Evolutionary conservation across 35 echinoderm and acorn worm species (phyloP), one percentile per base, ranked within the genome.

Genomic region (Hemicentrotus pulcherrimus): DNA sequence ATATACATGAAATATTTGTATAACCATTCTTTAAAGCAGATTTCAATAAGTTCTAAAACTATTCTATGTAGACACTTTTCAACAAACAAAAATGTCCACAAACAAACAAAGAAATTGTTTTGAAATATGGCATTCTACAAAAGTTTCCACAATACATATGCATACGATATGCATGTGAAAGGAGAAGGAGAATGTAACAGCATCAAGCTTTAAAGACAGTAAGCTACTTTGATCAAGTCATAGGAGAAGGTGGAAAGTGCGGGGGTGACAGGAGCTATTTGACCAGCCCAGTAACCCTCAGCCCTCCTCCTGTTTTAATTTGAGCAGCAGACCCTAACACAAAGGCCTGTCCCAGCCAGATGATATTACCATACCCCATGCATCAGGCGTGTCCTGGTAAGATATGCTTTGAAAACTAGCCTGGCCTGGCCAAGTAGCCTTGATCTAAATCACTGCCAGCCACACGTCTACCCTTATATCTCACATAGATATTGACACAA

Each of bases 371-470:
- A 78, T 78, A 78, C 65, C 22, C 19, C 65, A 78, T 78, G 19
- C 65, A 78, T 78, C 65, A 78, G n/a, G 65, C 65, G 19, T 78
- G 65, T 5, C 65, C 65, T 78, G 65, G 65, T 78, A 78, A 78
- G 65, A 78, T 28, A 78, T 78, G 65, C 65, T n/a, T 78, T 78
- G 24, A 78, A 55, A 78, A 78, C 22, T 78, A 78, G 65, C 19
- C 65, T 78, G 65, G 65, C 65, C 65, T 78, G 65, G 65, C 24
- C 7, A 28, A 78, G 28, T 78, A 78, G 65, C 65, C 65, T 78
- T 78, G 65, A 78, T 78, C 65, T 78, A 78, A 78, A 78, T 78
- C 65, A 78, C 65, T 78, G 65, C 65, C 19, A 78, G 65, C 65
- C 18, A 78, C 65, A 78, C 3, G 65, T 78, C 65, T 78, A 22